These are phyloP conservation scores for Pogona vitticeps DNA, from an alignment of 2,113 vertebrate genomes.

Conservation along the genomic window DNA sequence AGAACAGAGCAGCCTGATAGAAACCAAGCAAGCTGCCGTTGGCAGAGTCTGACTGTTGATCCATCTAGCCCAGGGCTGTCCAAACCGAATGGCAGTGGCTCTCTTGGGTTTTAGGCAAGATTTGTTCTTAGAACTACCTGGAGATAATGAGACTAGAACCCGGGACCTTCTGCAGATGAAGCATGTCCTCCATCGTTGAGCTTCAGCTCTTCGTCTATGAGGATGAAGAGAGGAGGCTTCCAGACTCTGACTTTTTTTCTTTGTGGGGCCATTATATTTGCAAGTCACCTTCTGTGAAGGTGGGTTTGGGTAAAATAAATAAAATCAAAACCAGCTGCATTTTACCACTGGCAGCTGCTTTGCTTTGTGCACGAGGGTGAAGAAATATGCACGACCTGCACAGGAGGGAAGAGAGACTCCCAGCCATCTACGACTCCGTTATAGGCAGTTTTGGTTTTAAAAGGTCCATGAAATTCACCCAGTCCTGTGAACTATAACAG, in stretches of 20 bases:
- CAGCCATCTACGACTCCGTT: not conserved
- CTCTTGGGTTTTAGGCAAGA: not conserved
- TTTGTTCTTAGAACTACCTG: not conserved
- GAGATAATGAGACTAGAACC: not conserved
- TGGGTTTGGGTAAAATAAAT: not conserved
- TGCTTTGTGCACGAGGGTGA: not conserved
- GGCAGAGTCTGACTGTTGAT: not conserved
- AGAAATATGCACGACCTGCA: not conserved
- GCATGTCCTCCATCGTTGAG: not conserved
- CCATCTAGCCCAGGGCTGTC: not conserved
- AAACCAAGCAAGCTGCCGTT: too few relatives aligned
- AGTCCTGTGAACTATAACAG: not conserved
- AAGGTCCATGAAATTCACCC: conserved; percentile 3
- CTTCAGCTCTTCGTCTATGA: not conserved
- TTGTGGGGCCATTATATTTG: too few relatives aligned
- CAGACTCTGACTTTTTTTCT: not conserved
- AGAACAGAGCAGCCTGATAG: not conserved
- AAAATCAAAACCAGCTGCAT: not conserved
- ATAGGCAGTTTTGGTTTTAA: not conserved
- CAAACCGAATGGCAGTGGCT: not conserved
- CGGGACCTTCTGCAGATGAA: not conserved
- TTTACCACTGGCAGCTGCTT: not conserved
- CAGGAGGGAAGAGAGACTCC: not conserved
- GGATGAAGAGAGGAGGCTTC: not conserved
- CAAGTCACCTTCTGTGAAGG: not conserved